Evolutionary conservation across 2,113 vertebrate species (phyloP).

Genomic region (Lamprotornis superbus): DNA sequence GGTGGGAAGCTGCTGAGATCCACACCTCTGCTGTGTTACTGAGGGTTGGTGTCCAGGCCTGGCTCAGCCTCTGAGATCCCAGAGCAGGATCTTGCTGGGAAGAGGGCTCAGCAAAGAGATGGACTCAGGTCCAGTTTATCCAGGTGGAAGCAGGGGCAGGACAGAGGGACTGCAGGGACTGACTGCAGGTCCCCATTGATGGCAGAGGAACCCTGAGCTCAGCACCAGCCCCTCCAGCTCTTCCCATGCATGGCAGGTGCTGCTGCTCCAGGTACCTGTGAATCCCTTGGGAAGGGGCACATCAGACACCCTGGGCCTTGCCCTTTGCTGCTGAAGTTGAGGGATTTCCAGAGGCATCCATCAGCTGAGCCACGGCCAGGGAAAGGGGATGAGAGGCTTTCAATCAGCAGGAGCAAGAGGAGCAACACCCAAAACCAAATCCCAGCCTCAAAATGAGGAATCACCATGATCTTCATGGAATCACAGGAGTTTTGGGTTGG

Average conservation of each 20-base stretch:
- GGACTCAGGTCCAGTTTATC: fast-evolving
- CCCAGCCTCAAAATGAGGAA: fast-evolving
- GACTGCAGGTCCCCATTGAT: fast-evolving
- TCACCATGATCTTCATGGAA: background rate
- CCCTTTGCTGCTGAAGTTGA: fast-evolving
- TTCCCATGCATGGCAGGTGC: fast-evolving
- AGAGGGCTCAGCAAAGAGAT: background rate
- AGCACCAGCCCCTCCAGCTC: background rate
- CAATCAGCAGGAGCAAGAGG: fast-evolving
- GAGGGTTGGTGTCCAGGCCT: background rate
- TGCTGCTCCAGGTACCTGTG: background rate
- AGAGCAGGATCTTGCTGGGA: background rate
- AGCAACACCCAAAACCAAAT: fast-evolving
- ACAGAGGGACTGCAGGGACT: background rate
- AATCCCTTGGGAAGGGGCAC: background rate
- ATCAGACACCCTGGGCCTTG: background rate
- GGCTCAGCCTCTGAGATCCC: background rate
- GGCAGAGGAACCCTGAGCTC: background rate
- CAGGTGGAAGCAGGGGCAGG: background rate
- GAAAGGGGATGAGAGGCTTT: background rate
- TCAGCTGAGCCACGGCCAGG: background rate
- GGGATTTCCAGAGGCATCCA: background rate
- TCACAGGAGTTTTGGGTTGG: background rate
- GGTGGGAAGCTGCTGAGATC: background rate
- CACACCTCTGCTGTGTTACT: background rate